These are phyloP conservation scores for Ichneumoninae sp. DNA, from an alignment of 2,888 invertebrate genomes.

Conservation along the genomic window DNA sequence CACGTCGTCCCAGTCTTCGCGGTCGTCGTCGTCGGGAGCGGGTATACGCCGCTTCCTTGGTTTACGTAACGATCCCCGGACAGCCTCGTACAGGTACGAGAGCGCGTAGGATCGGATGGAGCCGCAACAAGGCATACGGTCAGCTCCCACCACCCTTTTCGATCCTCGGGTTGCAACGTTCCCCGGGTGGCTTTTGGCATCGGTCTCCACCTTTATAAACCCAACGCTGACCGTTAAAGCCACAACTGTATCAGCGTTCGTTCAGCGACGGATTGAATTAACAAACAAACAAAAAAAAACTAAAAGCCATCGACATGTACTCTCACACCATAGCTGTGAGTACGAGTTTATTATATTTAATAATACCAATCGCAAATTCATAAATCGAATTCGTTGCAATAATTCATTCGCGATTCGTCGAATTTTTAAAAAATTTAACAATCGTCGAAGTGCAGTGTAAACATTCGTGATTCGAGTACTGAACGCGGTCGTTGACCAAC, in stretches of 20 bases:
- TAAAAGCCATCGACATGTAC: slow-evolving; percentile 73
- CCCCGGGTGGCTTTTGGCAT: slow-evolving; percentile 80
- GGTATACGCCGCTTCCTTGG: slow-evolving; percentile 76
- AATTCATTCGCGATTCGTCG: slow-evolving; percentile 1
- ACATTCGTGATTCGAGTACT: neutral
- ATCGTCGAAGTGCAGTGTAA: slow-evolving; percentile 37
- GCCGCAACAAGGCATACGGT: slow-evolving; percentile 44
- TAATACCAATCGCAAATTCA: slow-evolving; percentile 9
- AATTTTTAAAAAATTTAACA: neutral
- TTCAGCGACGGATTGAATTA: slow-evolving; percentile 66
- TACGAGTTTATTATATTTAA: slow-evolving; percentile 63
- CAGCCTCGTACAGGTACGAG: slow-evolving; percentile 35
- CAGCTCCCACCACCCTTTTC: slow-evolving; percentile 69
- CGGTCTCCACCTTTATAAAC: slow-evolving; percentile 82
- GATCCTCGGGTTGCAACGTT: slow-evolving; percentile 56
- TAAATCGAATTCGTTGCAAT: slow-evolving; percentile 11
- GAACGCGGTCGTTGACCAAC: neutral
- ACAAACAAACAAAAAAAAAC: neutral
- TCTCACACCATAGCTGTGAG: slow-evolving; percentile 80
- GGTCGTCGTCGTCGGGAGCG: slow-evolving; percentile 62
- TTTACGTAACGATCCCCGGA: slow-evolving; percentile 77
- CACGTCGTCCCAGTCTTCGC: slow-evolving; percentile 52
- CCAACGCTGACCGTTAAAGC: slow-evolving; percentile 77
- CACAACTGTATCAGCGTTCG: slow-evolving; percentile 81
- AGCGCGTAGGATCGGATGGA: slow-evolving; percentile 20